A percentile compares a stretch with the other conserved stretches of the same genome.
These are phyloP conservation scores for Pseudobourletiella spinata DNA, from an alignment of 1,140 invertebrate genomes.

Conservation along the genomic window DNA sequence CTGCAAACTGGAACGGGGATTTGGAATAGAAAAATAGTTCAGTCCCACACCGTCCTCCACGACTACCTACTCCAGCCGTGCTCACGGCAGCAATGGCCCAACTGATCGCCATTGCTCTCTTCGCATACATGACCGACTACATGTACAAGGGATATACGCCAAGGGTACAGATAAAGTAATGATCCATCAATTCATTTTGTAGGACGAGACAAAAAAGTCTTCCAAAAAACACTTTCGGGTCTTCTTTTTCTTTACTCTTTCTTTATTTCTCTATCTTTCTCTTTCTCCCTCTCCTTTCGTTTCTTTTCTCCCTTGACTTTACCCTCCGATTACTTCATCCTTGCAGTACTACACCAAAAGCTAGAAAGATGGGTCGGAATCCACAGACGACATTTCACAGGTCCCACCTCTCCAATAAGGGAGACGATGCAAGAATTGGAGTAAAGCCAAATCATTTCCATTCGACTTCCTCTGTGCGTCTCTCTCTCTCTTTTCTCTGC, in stretches of 20 bases:
- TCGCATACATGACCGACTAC: background rate
- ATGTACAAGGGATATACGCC: background rate
- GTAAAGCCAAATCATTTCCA: slow-evolving; percentile 20
- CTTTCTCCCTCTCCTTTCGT: background rate
- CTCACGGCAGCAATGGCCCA: background rate
- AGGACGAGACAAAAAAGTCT: background rate
- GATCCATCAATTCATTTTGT: slow-evolving; percentile 6
- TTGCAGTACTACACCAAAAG: background rate
- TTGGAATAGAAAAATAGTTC: background rate
- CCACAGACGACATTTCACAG: background rate
- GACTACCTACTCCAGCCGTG: background rate
- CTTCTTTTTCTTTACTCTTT: background rate
- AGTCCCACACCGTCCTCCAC: background rate
- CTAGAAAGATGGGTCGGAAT: background rate
- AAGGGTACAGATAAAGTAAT: slow-evolving; percentile 1
- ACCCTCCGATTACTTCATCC: no score
- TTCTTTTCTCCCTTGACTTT: background rate
- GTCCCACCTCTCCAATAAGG: background rate
- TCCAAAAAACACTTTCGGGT: background rate
- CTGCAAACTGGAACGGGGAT: background rate
- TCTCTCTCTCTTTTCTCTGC: background rate
- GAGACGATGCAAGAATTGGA: slow-evolving; percentile 6
- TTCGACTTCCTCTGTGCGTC: background rate
- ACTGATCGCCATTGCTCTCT: background rate
- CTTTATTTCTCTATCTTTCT: background rate